Base-by-base conservation (phyloP, 1,140 invertebrate genomes). In the Pseudomyrmex gracilis region DNA sequence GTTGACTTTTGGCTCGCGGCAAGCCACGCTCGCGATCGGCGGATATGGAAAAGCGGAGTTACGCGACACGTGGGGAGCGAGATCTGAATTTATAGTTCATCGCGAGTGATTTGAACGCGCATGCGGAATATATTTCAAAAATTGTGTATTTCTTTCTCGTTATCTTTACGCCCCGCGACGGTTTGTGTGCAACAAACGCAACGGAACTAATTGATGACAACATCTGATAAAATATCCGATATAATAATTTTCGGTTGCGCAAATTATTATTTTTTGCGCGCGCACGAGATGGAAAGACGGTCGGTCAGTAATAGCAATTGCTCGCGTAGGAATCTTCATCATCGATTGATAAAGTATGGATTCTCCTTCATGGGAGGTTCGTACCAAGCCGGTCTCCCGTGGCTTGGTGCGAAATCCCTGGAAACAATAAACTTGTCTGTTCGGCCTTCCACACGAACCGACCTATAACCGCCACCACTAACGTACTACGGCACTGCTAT, bases 361-460 rank as follows among this genome's bases (percentile, higher is more conserved):
- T 70, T 34, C 34, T 34, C 53, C 12, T 80, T 78, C 53, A 78
- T 22, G 43, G 71, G 49, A 74, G 86, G 73, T 63, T 87, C 55
- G 55, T 49, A 74, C 22, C 34, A 34, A 34, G 53, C 45, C 22
- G 47, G 57, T 43, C 70, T 63, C 51, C n/a, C 43, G 22, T 34
- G 68, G 20, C 71, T 51, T 84, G 12, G 51, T n/a, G 57, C 34
- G 64, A 88, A 87, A 88, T 87, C 86, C 82, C 73, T 61, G 58
- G 66, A 82, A 83, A 85, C 87, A 88, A 89, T 89, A 89, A 89
- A 89, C 87, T 89, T 82, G 83, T 84, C 47, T 34, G 63, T 51
- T 60, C 67, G 77, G 87, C 66, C 87, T 88, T 85, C 71, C 73
- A 76, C 83, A 55, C 71, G 83, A 77, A 82, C 73, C 66, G 24